Percentiles rank a stretch among this genome's conserved stretches.
These are phyloP conservation scores for Pristionchus exspectatus DNA, from an alignment of 2,888 invertebrate species.

Conservation along the genomic window DNA sequence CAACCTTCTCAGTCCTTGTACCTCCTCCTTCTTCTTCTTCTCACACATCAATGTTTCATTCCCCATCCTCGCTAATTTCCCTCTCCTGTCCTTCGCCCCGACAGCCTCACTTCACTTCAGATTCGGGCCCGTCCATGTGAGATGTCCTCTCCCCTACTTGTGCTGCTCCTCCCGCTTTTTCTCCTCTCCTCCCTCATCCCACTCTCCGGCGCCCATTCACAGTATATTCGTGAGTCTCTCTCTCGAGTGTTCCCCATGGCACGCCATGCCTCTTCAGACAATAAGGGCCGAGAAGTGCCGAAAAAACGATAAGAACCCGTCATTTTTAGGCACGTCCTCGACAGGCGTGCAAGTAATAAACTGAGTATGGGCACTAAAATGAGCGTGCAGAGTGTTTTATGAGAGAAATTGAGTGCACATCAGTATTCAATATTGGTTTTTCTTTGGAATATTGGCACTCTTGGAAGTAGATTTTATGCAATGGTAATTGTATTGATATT, in stretches of 20 bases:
- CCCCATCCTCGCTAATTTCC: slow-evolving; percentile 18
- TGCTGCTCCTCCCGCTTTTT: not conserved
- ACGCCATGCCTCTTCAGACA: not conserved
- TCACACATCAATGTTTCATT: slow-evolving; percentile 44
- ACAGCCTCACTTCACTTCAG: slow-evolving; percentile 37
- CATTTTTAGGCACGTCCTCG: not conserved
- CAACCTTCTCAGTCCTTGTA: not conserved
- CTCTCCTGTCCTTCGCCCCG: not conserved
- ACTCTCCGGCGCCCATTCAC: slow-evolving; percentile 31
- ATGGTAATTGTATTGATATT: not conserved
- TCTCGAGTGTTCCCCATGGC: not conserved
- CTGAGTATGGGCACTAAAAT: not conserved
- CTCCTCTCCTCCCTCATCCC: slow-evolving; percentile 5
- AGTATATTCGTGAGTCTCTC: slow-evolving; percentile 46
- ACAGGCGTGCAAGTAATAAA: slow-evolving; percentile 10
- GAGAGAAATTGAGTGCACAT: slow-evolving; percentile 19
- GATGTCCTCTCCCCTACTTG: slow-evolving; percentile 19
- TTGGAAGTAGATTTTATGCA: not conserved
- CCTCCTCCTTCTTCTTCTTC: not conserved
- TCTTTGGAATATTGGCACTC: not conserved
- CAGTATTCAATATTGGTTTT: not conserved
- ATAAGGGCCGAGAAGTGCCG: not conserved
- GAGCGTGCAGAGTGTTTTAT: not conserved
- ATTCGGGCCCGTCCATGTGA: slow-evolving; percentile 34
- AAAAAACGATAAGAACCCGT: slow-evolving; percentile 3